Percentiles rank a stretch among this genome's conserved stretches.
Conservation (phyloP, 2,888 invertebrate species). For the Heliconius erato region DNA sequence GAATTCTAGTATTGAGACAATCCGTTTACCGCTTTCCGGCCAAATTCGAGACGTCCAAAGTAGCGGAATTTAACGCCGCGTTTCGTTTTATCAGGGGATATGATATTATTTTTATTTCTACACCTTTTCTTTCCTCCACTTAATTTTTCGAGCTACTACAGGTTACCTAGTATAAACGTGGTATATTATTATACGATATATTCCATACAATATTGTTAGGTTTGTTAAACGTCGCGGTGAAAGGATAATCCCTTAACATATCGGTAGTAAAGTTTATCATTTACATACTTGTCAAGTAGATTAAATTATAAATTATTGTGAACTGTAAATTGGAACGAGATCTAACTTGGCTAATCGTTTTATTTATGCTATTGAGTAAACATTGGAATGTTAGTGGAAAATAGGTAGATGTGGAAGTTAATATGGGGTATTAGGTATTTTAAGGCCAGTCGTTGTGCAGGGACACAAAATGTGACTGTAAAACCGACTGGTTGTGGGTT, state of each 20-base stretch:
- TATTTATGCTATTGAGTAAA: conserved; percentile 33
- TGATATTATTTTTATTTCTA: not conserved
- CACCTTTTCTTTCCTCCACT: not conserved
- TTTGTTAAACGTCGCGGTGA: conserved; percentile 34
- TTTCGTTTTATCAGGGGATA: too few relatives aligned
- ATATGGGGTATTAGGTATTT: not conserved
- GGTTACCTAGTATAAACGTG: not conserved
- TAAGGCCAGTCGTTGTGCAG: too few relatives aligned
- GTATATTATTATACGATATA: conserved; percentile 18
- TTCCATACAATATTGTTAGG: not conserved
- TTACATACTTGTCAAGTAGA: conserved; percentile 35
- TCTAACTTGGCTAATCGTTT: conserved; percentile 31
- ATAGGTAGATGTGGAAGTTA: not conserved
- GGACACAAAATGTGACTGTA: too few relatives aligned
- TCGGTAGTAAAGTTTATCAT: conserved; percentile 52
- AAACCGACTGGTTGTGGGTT: too few relatives aligned
- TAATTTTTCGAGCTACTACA: not conserved
- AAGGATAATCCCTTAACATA: conserved; percentile 52
- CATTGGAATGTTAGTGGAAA: conserved; percentile 10
- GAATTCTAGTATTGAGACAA: too few relatives aligned
- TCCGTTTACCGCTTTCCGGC: not conserved
- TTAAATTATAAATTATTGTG: conserved; percentile 41
- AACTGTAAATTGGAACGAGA: conserved; percentile 33
- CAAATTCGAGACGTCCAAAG: not conserved
- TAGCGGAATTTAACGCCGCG: too few relatives aligned